phyloP scores from a whole-genome alignment of 2,113 vertebrate genomes.

The Procavia capensis region DNA sequence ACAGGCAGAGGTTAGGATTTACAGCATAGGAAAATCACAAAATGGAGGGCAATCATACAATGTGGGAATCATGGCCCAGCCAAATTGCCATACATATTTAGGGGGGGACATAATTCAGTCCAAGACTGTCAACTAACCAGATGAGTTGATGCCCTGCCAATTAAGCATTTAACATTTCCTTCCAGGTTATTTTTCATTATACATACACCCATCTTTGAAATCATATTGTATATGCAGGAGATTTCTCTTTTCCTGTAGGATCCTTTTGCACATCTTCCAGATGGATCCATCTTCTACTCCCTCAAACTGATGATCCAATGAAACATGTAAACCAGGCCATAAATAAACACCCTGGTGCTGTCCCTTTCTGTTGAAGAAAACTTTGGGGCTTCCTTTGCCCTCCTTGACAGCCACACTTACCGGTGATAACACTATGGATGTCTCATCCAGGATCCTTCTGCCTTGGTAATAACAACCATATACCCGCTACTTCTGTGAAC shows the following conservation, averaged over 20 bases:
- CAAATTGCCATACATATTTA: too few species aligned
- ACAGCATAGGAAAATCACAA: too few species aligned
- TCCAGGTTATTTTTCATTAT: constrained; percentile 40
- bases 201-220: background rate
- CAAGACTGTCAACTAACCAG: too few species aligned
- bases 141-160: background rate
- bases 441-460: background rate
- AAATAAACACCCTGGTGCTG: background rate
- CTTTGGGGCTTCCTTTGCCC: constrained; percentile 6
- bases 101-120: too few species aligned
- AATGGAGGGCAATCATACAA: too few species aligned
- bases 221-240: background rate
- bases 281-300: background rate
- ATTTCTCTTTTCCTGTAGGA: background rate
- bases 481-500: background rate
- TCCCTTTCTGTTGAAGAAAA: constrained; percentile 10
- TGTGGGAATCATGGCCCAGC: too few species aligned
- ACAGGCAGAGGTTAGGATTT: too few species aligned
- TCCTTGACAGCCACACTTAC: constrained; percentile 11
- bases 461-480: background rate
- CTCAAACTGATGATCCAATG: background rate
- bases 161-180: constrained; percentile 49
- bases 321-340: constrained; percentile 26
- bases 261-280: background rate
- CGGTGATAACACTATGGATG: background rate